A percentile compares a stretch with the other conserved stretches of the same genome.
These are phyloP conservation scores for Melitaea cinxia DNA, from an alignment of 1,140 invertebrate genomes.

Conservation along the genomic window DNA sequence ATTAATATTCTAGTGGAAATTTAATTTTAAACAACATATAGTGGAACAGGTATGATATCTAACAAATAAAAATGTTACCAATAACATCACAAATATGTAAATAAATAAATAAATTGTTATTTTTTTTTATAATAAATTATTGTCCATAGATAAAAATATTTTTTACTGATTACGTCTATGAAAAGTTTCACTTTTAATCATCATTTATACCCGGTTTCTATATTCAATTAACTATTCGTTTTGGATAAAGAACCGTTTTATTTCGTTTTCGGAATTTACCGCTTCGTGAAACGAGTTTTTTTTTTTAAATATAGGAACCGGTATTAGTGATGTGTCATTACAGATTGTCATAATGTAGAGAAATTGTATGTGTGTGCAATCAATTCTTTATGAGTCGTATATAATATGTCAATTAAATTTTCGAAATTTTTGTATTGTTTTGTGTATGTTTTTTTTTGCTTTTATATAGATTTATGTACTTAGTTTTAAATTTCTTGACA, in stretches of 20 bases:
- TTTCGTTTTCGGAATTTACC: too few relatives aligned
- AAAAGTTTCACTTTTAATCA: too few relatives aligned
- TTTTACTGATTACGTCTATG: background rate
- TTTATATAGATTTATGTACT: conserved; percentile 42
- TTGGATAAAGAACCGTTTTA: too few relatives aligned
- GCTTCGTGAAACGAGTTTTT: too few relatives aligned
- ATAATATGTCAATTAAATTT: conserved; percentile 17
- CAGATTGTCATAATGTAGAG: conserved; percentile 1
- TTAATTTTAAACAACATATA: background rate
- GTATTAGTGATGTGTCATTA: background rate
- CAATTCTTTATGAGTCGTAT: background rate
- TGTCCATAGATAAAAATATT: conserved; percentile 7
- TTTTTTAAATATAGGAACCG: background rate
- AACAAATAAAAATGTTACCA: conserved; percentile 28
- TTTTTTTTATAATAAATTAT: conserved; percentile 33
- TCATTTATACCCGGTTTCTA: too few relatives aligned
- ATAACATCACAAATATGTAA: conserved; percentile 66
- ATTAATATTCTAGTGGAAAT: conserved; percentile 16
- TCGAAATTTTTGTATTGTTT: conserved; percentile 5
- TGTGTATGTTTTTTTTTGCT: conserved; percentile 4
- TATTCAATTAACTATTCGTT: too few relatives aligned
- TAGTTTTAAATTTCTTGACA: conserved; percentile 60
- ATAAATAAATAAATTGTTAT: conserved; percentile 69
- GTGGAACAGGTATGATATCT: conserved; percentile 7
- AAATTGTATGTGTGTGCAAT: background rate